Base-by-base conservation (phyloP, 2,113 vertebrate genomes). In the Paraplagusia blochii region DNA sequence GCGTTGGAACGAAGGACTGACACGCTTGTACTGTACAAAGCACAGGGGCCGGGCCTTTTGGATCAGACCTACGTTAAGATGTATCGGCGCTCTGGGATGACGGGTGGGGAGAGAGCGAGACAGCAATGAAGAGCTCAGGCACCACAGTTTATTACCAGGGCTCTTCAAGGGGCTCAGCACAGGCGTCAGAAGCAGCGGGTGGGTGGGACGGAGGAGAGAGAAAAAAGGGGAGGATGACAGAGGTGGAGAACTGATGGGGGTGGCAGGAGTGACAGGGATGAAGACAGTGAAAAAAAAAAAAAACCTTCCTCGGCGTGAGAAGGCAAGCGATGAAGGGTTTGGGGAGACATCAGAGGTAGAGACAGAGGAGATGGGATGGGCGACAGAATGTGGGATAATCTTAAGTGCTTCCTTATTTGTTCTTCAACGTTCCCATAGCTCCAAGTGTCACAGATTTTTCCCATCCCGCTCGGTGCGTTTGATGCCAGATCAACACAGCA, bases 141-240 rank as follows among this genome's bases (percentile, higher is more conserved):
- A 88, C 88, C 88, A 78, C 64, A 71, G 75, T 89, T 87, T 89
- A 89, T 89, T 89, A 89, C 76, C 56, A 22, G 69, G 58, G 76
- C 72, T 80, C 77, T 82, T 84, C 79, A 76, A 85, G 87, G 63
- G 79, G 73, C 74, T 87, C 76, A 77, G 69, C 79, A 57, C 64
- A 80, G 87, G 85, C 86, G 83, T 88, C 87, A 84, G 79, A 69
- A 83, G 34, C 80, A 70, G 81, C 47, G 70, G 84, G 79, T 74
- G 73, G 75, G 77, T 59, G 76, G 73, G 74, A 53, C 55, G 55
- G 69, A 19, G 57, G 50, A 58, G 75, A 82, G 78, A 69, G 74
- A 76, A 59, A 61, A 47, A 56, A 74, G 69, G 64, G 58, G 63
- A 76, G 49, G 79, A 72, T 72, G 83, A 83, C 71, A 63, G 66